phyloP scores from a whole-genome alignment of 2,888 invertebrate species.

The Eristalinus sepulchralis region DNA sequence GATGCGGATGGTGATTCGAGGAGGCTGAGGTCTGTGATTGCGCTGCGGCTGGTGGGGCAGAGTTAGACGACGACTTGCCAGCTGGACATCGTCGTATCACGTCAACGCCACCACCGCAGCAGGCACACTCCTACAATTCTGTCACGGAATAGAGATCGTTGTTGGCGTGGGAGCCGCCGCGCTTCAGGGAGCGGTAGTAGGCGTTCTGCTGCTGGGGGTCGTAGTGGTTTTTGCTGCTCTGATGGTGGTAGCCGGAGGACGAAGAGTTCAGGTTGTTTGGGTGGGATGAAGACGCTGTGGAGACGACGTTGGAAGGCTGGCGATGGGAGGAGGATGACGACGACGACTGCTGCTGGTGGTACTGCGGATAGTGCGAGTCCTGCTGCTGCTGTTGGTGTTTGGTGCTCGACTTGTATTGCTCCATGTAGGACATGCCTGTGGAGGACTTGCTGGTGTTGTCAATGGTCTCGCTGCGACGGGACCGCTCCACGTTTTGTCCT shows the following conservation, averaged over 20 bases:
- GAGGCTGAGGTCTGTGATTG: slow-evolving; percentile 57
- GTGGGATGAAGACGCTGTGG: slow-evolving; percentile 65
- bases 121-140: slow-evolving; percentile 84
- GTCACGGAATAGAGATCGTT: slow-evolving; percentile 89
- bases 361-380: slow-evolving; percentile 76
- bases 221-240: slow-evolving; percentile 70
- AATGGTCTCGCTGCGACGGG: slow-evolving; percentile 77
- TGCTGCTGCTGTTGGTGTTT: slow-evolving; percentile 67
- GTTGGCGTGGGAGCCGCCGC: slow-evolving; percentile 81
- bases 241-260: slow-evolving; percentile 72
- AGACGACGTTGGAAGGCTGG: slow-evolving; percentile 71
- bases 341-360: slow-evolving; percentile 75
- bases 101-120: slow-evolving; percentile 81
- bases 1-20: slow-evolving; percentile 63
- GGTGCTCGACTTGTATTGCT: slow-evolving; percentile 75
- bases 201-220: slow-evolving; percentile 73
- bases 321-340: slow-evolving; percentile 62
- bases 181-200: slow-evolving; percentile 82
- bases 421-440: slow-evolving; percentile 75
- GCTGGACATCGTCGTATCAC: slow-evolving; percentile 78
- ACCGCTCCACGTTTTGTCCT: slow-evolving; percentile 74
- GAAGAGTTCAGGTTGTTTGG: slow-evolving; percentile 69
- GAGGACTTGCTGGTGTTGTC: slow-evolving; percentile 74
- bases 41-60: slow-evolving; percentile 75
- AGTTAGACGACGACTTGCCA: slow-evolving; percentile 67